Evolutionary conservation across 2,888 invertebrate genomes (phyloP).

Genomic region (Agrotis clavis): DNA sequence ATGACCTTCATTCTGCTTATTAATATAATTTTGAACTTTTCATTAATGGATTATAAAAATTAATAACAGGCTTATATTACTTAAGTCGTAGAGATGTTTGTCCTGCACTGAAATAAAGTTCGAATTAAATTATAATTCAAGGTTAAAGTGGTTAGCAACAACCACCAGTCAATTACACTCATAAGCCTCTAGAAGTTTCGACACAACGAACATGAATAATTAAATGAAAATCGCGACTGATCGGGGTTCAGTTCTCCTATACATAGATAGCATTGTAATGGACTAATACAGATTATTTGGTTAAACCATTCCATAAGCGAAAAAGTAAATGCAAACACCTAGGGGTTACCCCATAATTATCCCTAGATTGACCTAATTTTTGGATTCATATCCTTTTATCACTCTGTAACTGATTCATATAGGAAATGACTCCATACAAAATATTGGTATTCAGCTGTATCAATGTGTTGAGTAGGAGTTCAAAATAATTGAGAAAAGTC

Average conservation of each 20-base stretch:
- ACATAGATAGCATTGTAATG: no score
- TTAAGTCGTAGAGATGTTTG: not conserved
- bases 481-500: no score
- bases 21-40: slow-evolving; percentile 9
- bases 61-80: slow-evolving; percentile 17
- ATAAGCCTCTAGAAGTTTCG: slow-evolving; percentile 40
- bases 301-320: no score
- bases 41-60: slow-evolving; percentile 10
- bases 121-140: slow-evolving; percentile 26
- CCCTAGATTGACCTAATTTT: no score
- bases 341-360: no score
- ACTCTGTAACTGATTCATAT: no score
- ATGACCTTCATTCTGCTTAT: not conserved
- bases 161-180: slow-evolving; percentile 40
- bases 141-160: slow-evolving; percentile 25
- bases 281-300: no score
- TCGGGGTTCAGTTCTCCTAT: slow-evolving; percentile 1
- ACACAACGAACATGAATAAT: slow-evolving; percentile 38
- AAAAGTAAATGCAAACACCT: no score
- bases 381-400: no score
- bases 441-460: no score
- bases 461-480: no score
- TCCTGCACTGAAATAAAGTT: slow-evolving; percentile 6
- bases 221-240: not conserved
- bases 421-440: no score